Base-by-base conservation (phyloP, 2,888 invertebrate species). In the Scaptomyza parva region DNA sequence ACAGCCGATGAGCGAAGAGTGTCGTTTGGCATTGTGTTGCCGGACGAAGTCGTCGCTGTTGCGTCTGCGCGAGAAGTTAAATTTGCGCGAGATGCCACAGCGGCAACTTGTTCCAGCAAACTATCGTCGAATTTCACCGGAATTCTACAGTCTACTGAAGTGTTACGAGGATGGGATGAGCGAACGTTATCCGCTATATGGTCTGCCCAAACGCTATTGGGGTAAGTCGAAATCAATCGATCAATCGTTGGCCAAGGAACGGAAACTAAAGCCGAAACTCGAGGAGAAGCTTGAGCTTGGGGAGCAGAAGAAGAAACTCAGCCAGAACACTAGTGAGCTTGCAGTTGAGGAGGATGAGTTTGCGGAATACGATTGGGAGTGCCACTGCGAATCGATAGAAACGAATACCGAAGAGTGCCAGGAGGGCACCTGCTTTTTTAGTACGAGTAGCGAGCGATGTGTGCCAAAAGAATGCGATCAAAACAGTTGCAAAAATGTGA, bases 41-140 rank as follows among this genome's bases (percentile, higher is more conserved):
- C 48, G 59, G 40, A 22, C 30, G 11, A 53, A 75, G 58, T 37
- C 68, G 18, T 33, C 67, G 48, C 11, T 66, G 69, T 66, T 60
- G 51, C 54, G 74, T 20, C 60, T 64, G 20, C 65, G 78, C 5
- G 48, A 57, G 7, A 78, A 48, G 17, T 52, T 41, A 12, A 66
- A 55, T 45, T 17, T 84, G 24, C 70, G 83, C 0, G 58, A 70
- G 51, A 50, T 28, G 48, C 65, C 57, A 6, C 78, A 75, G 30
- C 79, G 75, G 2, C 75, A 73, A 8, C 57, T 86, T 35, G 61
- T 77, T 68, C 77, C 87, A 22, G 43, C 65, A 2, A 48, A 54
- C 50, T 89, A 67, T 17, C 84, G 86, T 8, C 84, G 78, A 37
- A 88, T 89, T 7, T 89, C 89, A 1, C 85, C 88, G 0, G 89